Evolutionary conservation across 2,113 vertebrate species (phyloP).

Genomic region (Gnathonemus echidnorhynchus): DNA sequence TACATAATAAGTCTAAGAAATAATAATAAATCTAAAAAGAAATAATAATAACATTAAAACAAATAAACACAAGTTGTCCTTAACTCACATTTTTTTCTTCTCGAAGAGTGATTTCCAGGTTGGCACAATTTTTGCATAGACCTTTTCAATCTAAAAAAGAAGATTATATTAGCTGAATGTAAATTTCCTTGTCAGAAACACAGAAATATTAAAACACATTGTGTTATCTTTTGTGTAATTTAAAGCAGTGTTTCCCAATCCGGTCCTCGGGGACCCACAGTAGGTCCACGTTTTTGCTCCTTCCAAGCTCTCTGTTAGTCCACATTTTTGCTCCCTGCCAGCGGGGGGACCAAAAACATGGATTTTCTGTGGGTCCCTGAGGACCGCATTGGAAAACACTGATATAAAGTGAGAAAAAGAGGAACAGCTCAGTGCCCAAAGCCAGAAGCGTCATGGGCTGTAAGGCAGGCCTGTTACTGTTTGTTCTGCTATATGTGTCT

Average conservation of each 20-base stretch:
- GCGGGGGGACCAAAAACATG: neutral
- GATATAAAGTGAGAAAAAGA: neutral
- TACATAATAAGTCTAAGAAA: neutral
- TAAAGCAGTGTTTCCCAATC: neutral
- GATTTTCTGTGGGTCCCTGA: neutral
- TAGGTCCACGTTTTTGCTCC: neutral
- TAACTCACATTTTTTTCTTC: conserved; percentile 49
- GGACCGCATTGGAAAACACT: neutral
- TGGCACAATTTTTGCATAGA: conserved; percentile 54
- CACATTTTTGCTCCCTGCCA: neutral
- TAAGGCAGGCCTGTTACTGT: neutral
- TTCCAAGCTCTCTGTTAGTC: neutral
- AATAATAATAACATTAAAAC: neutral
- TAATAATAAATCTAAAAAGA: neutral
- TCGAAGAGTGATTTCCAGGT: conserved; percentile 59
- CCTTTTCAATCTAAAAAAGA: conserved; percentile 47
- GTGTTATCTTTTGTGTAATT: neutral
- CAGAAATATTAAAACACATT: neutral
- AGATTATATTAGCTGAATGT: conserved; percentile 6
- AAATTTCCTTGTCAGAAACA: neutral
- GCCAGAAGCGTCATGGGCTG: neutral
- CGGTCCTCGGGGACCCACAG: neutral
- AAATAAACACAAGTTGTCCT: neutral
- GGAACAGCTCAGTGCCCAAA: neutral
- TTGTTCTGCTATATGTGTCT: neutral